Conservation (phyloP, 2,113 vertebrate species). For the Tachysurus vachellii region DNA sequence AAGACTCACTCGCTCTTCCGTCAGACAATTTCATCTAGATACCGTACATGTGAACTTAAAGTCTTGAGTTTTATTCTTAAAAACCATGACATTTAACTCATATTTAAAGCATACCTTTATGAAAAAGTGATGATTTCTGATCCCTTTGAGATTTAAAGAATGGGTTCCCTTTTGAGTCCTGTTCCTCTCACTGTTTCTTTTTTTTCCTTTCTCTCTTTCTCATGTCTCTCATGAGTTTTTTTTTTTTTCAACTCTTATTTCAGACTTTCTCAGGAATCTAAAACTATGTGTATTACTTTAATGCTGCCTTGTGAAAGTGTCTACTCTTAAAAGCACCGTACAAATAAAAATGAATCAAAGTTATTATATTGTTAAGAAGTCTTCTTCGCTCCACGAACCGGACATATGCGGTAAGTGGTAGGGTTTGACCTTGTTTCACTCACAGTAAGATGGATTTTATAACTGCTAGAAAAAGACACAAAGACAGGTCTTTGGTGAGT, state of each 20-base stretch:
- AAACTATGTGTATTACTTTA: neutral
- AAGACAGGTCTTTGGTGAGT: constrained; percentile 9
- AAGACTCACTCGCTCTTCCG: neutral
- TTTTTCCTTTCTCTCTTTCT: too few relatives aligned
- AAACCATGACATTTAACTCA: neutral
- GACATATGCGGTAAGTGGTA: neutral
- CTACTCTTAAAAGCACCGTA: neutral
- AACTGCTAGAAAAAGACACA: neutral
- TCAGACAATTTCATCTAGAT: neutral
- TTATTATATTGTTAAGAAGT: neutral
- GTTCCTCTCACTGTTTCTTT: neutral
- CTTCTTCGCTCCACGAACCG: neutral
- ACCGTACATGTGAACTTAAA: neutral
- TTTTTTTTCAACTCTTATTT: neutral
- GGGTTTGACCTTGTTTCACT: neutral
- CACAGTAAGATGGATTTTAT: constrained; percentile 1
- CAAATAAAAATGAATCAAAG: neutral
- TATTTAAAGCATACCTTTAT: neutral
- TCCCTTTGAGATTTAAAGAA: neutral
- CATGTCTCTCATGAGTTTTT: neutral
- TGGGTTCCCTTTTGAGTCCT: neutral
- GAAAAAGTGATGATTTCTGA: neutral
- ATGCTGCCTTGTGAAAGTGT: neutral
- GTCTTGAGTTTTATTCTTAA: neutral
- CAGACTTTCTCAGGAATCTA: neutral